Evolutionary conservation across 2,888 invertebrate species (phyloP).

Genomic region (Aromia moschata): DNA sequence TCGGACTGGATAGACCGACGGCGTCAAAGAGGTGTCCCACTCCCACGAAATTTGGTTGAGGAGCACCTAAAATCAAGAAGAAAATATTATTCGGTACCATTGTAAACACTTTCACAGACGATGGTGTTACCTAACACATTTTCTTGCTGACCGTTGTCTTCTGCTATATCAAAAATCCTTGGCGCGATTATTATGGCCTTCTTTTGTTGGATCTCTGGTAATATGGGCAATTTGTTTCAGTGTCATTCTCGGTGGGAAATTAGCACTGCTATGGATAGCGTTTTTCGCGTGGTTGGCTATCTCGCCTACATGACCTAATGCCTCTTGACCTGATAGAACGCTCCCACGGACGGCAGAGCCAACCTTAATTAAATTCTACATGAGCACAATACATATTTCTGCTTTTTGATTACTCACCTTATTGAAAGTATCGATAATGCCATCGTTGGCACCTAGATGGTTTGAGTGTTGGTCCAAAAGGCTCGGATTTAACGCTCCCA

Average conservation of each 20-base stretch:
- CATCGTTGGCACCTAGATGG: slow-evolving; percentile 6
- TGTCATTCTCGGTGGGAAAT: slow-evolving; percentile 20
- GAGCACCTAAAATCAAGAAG: slow-evolving; percentile 24
- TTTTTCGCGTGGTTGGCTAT: slow-evolving; percentile 54
- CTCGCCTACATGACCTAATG: slow-evolving; percentile 54
- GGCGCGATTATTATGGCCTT: slow-evolving; percentile 26
- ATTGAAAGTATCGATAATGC: slow-evolving; percentile 48
- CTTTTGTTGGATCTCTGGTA: slow-evolving; percentile 16
- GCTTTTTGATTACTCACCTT: slow-evolving; percentile 32
- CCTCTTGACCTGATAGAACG: slow-evolving; percentile 56
- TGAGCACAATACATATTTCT: no score
- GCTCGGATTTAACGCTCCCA: slow-evolving; percentile 30
- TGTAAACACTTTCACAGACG: slow-evolving; percentile 13
- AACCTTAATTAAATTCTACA: slow-evolving; percentile 44
- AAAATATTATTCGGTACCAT: not conserved
- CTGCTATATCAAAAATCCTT: slow-evolving; percentile 21
- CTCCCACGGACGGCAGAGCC: slow-evolving; percentile 56
- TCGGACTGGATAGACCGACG: slow-evolving; percentile 56
- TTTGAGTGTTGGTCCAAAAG: slow-evolving; percentile 21
- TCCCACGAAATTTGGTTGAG: slow-evolving; percentile 47
- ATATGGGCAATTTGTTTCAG: slow-evolving; percentile 25
- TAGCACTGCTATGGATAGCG: slow-evolving; percentile 26
- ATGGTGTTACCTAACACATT: not conserved
- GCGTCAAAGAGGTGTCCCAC: slow-evolving; percentile 57
- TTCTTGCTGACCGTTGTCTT: slow-evolving; percentile 21